phyloP scores from a whole-genome alignment of 1,140 invertebrate genomes.

The Cyphomyrmex costatus region DNA sequence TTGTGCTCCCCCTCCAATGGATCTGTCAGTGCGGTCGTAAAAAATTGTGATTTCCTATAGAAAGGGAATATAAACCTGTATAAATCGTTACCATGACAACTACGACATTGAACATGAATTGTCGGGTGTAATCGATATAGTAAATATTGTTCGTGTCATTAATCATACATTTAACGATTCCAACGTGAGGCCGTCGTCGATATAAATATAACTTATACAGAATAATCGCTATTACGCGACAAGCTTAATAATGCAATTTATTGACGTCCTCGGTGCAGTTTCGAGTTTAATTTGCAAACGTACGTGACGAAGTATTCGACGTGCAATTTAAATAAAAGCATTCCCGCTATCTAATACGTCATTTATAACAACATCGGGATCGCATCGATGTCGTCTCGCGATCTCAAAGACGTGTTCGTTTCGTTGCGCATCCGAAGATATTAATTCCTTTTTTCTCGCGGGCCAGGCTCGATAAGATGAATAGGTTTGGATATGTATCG shows the following conservation, averaged over 20 bases:
- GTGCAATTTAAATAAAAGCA: slow-evolving; percentile 47
- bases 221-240: slow-evolving; percentile 52
- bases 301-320: slow-evolving; percentile 53
- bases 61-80: background rate
- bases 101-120: background rate
- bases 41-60: background rate
- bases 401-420: slow-evolving; percentile 5
- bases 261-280: slow-evolving; percentile 39
- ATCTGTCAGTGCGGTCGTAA: background rate
- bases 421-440: slow-evolving; percentile 23
- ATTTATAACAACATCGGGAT: slow-evolving; percentile 33
- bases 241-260: slow-evolving; percentile 54
- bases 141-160: slow-evolving; percentile 49
- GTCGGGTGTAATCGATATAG: slow-evolving; percentile 20
- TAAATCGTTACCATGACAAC: background rate
- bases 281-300: slow-evolving; percentile 45
- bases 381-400: slow-evolving; percentile 16
- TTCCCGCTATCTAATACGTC: slow-evolving; percentile 12
- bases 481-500: slow-evolving; percentile 69
- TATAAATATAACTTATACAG: slow-evolving; percentile 53
- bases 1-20: too few relatives aligned
- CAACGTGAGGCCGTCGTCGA: slow-evolving; percentile 46
- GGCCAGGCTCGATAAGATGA: slow-evolving; percentile 61
- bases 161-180: slow-evolving; percentile 53
- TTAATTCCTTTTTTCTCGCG: slow-evolving; percentile 61